Conservation (phyloP, 2,888 invertebrate species). For the Anarsia innoxiella region DNA sequence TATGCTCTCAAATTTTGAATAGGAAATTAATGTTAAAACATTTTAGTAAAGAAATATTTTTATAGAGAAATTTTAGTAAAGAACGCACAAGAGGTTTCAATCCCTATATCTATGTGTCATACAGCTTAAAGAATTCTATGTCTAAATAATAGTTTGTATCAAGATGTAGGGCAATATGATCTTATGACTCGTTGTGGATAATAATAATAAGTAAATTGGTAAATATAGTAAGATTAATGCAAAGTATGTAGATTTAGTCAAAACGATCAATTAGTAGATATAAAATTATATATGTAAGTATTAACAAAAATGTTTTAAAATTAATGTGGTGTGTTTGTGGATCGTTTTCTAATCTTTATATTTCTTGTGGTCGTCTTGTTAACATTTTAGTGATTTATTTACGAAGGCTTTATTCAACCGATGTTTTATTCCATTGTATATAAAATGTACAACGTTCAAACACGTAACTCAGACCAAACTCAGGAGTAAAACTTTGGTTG, state of each 20-base stretch:
- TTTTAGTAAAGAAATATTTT: conserved; percentile 49
- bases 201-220: not conserved
- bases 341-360: not conserved
- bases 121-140: conserved; percentile 20
- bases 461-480: too few species aligned
- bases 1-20: conserved; percentile 49
- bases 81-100: conserved; percentile 53
- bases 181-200: conserved; percentile 12
- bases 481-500: too few species aligned
- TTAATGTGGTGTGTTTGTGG: too few species aligned
- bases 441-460: too few species aligned
- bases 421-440: too few species aligned
- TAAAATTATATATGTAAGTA: not conserved
- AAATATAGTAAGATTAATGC: not conserved
- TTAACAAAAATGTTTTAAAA: not conserved
- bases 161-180: conserved; percentile 13
- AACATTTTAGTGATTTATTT: too few species aligned
- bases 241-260: not conserved
- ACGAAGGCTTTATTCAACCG: too few species aligned
- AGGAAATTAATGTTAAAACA: conserved; percentile 37
- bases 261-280: not conserved
- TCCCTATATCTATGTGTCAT: conserved; percentile 30
- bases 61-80: conserved; percentile 32
- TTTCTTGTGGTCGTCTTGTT: not conserved
- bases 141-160: conserved; percentile 24